A percentile compares a stretch with the other conserved stretches of the same genome.
Evolutionary conservation across 1,140 invertebrate genomes (phyloP).

Genomic region (Sminthurinus signatus): DNA sequence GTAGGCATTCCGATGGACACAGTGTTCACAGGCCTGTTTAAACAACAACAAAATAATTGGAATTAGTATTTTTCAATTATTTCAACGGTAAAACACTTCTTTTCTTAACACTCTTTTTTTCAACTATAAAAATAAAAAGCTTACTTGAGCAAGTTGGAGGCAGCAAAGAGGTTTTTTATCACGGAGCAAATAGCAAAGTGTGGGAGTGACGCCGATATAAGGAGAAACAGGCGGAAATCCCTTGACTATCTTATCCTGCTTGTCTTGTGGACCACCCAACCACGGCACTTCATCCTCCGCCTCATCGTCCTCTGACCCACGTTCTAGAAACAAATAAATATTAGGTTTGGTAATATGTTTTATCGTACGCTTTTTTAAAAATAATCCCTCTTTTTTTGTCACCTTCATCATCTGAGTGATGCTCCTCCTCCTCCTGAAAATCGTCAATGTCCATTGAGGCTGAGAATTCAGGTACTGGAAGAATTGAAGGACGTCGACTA

Average conservation of each 20-base stretch:
- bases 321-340: too few species aligned
- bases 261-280: slow-evolving; percentile 69
- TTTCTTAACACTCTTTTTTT: too few species aligned
- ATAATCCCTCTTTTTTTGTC: too few species aligned
- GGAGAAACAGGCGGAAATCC: slow-evolving; percentile 95
- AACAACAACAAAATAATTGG: too few species aligned
- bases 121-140: slow-evolving; percentile 49
- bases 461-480: slow-evolving; percentile 72
- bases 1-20: slow-evolving; percentile 84
- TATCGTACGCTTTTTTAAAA: too few species aligned
- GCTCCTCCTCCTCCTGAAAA: slow-evolving; percentile 62
- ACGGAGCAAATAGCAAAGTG: slow-evolving; percentile 89
- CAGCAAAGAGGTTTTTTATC: slow-evolving; percentile 95
- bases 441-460: slow-evolving; percentile 32
- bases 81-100: too few species aligned
- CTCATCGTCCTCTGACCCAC: slow-evolving; percentile 76
- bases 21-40: slow-evolving; percentile 92
- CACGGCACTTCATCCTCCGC: slow-evolving; percentile 81
- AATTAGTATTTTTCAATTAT: too few species aligned
- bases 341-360: too few species aligned
- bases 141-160: slow-evolving; percentile 84
- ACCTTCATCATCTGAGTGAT: slow-evolving; percentile 55
- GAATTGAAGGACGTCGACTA: slow-evolving; percentile 73
- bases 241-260: slow-evolving; percentile 84
- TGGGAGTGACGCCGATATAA: slow-evolving; percentile 94